Percentiles rank a stretch among this genome's conserved stretches.
phyloP scores from a whole-genome alignment of 2,797 vertebrate genomes.

The Clarias laeviceps region DNA sequence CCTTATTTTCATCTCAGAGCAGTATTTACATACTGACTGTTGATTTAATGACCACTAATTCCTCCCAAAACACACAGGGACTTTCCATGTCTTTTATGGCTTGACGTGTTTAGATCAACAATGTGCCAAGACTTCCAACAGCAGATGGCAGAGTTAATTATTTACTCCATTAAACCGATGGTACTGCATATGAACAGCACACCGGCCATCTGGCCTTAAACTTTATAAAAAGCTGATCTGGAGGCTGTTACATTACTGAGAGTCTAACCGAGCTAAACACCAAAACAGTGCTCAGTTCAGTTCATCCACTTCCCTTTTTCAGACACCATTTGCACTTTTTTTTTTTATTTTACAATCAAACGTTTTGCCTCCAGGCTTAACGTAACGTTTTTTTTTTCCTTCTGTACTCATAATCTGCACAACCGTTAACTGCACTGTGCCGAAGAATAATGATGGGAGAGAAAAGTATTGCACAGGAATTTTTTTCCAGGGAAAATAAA shows the following conservation, averaged over 20 bases:
- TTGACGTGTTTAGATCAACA: conserved; percentile 18
- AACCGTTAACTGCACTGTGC: not conserved
- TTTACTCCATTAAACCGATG: conserved; percentile 47
- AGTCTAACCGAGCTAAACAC: not conserved
- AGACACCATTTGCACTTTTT: conserved; percentile 12
- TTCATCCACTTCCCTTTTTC: not conserved
- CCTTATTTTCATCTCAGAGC: not conserved
- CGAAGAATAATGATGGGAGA: conserved; percentile 22
- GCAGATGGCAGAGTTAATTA: conserved; percentile 60
- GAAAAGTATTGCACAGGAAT: conserved; percentile 27
- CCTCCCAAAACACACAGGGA: conserved; percentile 13
- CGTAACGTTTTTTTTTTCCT: not conserved
- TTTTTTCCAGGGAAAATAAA: conserved; percentile 27
- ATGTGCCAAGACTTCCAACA: conserved; percentile 47
- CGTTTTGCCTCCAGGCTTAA: conserved; percentile 1
- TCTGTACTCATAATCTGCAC: not conserved
- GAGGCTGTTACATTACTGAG: conserved; percentile 20
- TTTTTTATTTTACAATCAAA: not conserved
- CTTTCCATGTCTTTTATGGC: conserved; percentile 43
- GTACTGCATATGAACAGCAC: conserved; percentile 40
- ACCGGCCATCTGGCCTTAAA: conserved; percentile 37
- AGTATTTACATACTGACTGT: not conserved
- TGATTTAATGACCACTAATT: not conserved
- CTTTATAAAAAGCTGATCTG: conserved; percentile 33
- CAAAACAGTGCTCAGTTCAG: conserved; percentile 25